Evolutionary conservation across 2,888 invertebrate genomes (phyloP).

Genomic region (Erannis defoliaria): DNA sequence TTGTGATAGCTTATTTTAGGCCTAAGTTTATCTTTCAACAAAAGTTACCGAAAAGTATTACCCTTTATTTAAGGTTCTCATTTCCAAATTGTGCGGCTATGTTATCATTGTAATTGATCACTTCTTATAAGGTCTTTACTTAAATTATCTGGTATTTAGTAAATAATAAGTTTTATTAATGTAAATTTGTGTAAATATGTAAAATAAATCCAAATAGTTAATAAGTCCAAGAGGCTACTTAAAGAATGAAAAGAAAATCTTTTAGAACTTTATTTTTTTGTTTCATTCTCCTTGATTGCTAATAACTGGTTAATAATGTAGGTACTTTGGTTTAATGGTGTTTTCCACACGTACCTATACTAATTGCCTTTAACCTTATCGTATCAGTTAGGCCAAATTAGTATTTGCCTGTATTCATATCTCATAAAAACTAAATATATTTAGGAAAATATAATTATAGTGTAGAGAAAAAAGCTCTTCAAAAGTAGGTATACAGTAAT

Average conservation of each 20-base stretch:
- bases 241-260: conserved; percentile 60
- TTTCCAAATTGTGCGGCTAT: conserved; percentile 77
- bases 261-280: conserved; percentile 52
- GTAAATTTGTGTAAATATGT: conserved; percentile 69
- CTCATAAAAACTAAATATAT: neutral
- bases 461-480: neutral
- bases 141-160: conserved; percentile 45
- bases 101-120: conserved; percentile 58
- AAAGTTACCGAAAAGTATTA: conserved; percentile 86
- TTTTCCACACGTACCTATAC: no score
- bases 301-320: no score
- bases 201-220: conserved; percentile 51
- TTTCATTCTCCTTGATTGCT: conserved; percentile 55
- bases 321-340: no score
- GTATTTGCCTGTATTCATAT: no score
- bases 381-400: no score
- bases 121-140: conserved; percentile 53
- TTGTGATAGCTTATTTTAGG: conserved; percentile 74
- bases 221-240: conserved; percentile 74
- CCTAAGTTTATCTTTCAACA: conserved; percentile 70
- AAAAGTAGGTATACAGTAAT: conserved; percentile 3
- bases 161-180: conserved; percentile 38
- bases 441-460: neutral
- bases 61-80: conserved; percentile 69
- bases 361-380: no score